Evolutionary conservation across 2,113 vertebrate genomes (phyloP).

Genomic region (Seriola quinqueradiata): DNA sequence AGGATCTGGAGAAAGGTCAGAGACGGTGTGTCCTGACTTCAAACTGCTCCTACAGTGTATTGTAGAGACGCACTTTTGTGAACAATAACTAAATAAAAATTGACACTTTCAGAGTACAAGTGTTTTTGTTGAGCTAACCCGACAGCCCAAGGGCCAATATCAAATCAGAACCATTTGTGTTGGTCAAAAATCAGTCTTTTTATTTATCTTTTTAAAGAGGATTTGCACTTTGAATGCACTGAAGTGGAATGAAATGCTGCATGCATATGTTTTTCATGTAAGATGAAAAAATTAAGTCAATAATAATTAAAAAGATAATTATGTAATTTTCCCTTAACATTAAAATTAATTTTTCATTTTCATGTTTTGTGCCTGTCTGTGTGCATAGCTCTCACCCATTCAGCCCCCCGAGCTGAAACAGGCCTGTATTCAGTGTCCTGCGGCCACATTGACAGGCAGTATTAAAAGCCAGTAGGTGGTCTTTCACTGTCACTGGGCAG

Average conservation of each 20-base stretch:
- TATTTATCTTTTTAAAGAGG: neutral
- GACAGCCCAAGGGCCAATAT: neutral
- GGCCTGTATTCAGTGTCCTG: conserved; percentile 66
- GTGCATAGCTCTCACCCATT: conserved; percentile 40
- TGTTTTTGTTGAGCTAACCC: neutral
- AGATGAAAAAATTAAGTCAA: no score
- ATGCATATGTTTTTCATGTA: no score
- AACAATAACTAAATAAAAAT: neutral
- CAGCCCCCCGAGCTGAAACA: conserved; percentile 59
- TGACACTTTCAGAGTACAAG: neutral
- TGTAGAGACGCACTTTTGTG: neutral
- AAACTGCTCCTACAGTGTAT: neutral
- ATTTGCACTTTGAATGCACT: neutral
- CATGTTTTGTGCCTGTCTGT: conserved; percentile 17
- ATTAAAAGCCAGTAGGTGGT: conserved; percentile 84
- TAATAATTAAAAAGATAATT: neutral
- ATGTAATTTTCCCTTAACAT: neutral
- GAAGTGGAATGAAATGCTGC: neutral
- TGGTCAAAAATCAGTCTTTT: neutral
- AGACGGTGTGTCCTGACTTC: neutral
- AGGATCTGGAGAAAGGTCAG: conserved; percentile 49
- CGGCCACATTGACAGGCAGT: conserved; percentile 81
- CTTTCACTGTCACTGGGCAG: conserved; percentile 80
- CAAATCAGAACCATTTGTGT: neutral
- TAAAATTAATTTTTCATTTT: neutral